phyloP scores from a whole-genome alignment of 2,888 invertebrate species.

The Anarsia innoxiella region DNA sequence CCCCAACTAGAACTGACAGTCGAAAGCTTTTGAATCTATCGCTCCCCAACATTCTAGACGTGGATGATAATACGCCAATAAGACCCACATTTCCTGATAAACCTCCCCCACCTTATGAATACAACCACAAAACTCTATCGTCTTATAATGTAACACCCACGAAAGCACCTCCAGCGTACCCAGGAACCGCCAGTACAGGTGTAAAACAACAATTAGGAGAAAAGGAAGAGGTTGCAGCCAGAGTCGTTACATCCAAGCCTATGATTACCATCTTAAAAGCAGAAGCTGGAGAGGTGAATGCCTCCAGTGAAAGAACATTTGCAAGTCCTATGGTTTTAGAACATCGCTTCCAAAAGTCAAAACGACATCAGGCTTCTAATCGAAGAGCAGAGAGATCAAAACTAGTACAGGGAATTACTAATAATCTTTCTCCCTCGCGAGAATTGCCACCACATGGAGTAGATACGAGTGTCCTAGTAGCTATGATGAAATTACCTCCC shows the following conservation, averaged over 20 bases:
- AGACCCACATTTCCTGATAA: constrained; percentile 48
- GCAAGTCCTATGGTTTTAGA: constrained; percentile 69
- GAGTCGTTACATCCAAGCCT: constrained; percentile 85
- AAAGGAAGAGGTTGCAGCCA: constrained; percentile 82
- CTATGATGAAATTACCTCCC: constrained; percentile 77
- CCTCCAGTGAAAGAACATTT: constrained; percentile 74
- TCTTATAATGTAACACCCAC: constrained; percentile 41
- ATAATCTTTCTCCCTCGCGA: constrained; percentile 64
- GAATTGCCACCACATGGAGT: constrained; percentile 48
- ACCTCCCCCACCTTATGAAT: constrained; percentile 83
- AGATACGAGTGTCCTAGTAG: constrained; percentile 71
- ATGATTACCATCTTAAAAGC: constrained; percentile 86
- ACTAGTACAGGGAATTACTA: constrained; percentile 64
- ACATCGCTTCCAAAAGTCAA: constrained; percentile 67
- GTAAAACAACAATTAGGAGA: constrained; percentile 37
- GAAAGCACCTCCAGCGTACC: constrained; percentile 82
- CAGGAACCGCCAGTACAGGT: constrained; percentile 44
- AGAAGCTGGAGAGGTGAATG: constrained; percentile 81
- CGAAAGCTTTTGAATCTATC: constrained; percentile 61
- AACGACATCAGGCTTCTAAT: constrained; percentile 68
- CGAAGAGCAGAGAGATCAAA: constrained; percentile 78
- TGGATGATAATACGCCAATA: constrained; percentile 37
- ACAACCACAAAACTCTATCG: constrained; percentile 75
- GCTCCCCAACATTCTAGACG: constrained; percentile 62
- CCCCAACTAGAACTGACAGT: constrained; percentile 82